Evolutionary conservation across 1,140 invertebrate species (phyloP).

Genomic region (Oryctes rhinoceros): DNA sequence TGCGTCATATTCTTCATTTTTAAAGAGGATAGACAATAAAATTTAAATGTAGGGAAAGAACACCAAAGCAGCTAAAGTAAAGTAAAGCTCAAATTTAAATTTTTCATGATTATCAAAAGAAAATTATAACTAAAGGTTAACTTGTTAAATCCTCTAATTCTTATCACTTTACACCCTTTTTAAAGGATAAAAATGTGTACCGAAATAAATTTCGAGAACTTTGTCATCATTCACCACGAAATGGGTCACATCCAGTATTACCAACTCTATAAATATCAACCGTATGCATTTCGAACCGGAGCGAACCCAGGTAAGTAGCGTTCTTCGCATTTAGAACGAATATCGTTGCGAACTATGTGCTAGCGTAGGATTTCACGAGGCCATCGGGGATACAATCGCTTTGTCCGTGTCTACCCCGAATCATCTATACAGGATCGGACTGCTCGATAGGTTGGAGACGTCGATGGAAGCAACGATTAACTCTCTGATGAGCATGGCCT

Average conservation of each 20-base stretch:
- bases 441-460: conserved; percentile 39
- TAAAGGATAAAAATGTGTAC: conserved; percentile 74
- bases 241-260: conserved; percentile 82
- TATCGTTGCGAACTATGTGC: neutral
- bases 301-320: conserved; percentile 71
- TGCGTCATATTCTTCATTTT: too few relatives aligned
- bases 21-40: too few relatives aligned
- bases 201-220: conserved; percentile 69
- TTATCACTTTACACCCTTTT: conserved; percentile 27
- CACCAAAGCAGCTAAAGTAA: too few relatives aligned
- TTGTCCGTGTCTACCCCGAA: conserved; percentile 68
- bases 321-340: neutral
- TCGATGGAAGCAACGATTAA: conserved; percentile 36
- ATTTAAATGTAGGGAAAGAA: too few relatives aligned
- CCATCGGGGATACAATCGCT: conserved; percentile 74
- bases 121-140: too few relatives aligned
- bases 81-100: too few relatives aligned
- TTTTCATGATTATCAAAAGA: too few relatives aligned
- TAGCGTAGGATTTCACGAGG: conserved; percentile 72
- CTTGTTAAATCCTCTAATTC: too few relatives aligned
- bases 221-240: conserved; percentile 80
- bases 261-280: conserved; percentile 74
- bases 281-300: conserved; percentile 70
- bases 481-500: conserved; percentile 66
- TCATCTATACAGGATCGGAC: conserved; percentile 44